These are phyloP conservation scores for Paramacrobiotus metropolitanus DNA, from an alignment of 1,140 invertebrate species.

Conservation along the genomic window DNA sequence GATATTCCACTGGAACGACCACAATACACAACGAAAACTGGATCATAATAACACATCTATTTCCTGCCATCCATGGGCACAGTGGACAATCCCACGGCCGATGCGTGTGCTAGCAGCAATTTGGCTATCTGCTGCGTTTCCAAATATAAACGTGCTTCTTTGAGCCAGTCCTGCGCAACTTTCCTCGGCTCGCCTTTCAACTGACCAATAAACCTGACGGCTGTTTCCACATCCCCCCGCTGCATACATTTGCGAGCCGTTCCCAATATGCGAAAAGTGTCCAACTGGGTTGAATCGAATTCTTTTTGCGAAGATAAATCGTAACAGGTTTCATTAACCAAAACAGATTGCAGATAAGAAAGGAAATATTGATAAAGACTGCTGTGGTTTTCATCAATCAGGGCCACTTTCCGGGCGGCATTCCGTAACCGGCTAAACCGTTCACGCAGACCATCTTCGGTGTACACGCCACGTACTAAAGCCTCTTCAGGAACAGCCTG, in stretches of 20 bases:
- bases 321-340: conserved; percentile 25
- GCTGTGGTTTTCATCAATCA: conserved; percentile 54
- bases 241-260: conserved; percentile 63
- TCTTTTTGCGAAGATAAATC: conserved; percentile 16
- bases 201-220: conserved; percentile 67
- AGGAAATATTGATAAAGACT: conserved; percentile 45
- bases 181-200: conserved; percentile 53
- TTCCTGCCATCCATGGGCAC: background rate
- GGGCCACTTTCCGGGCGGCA: conserved; percentile 37
- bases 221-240: conserved; percentile 51
- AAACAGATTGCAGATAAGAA: conserved; percentile 52
- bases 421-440: conserved; percentile 47
- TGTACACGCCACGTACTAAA: conserved; percentile 49
- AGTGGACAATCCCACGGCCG: conserved; percentile 18
- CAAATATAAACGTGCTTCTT: conserved; percentile 51
- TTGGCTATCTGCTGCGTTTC: conserved; percentile 73
- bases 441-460: conserved; percentile 54
- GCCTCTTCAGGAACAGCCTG: conserved; percentile 49
- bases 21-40: too few species aligned
- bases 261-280: conserved; percentile 63
- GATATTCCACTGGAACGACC: too few species aligned
- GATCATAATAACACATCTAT: too few species aligned
- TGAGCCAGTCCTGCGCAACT: conserved; percentile 63
- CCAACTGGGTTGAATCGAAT: conserved; percentile 31
- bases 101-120: conserved; percentile 55